Percentiles rank a stretch among this genome's conserved stretches.
phyloP scores from a whole-genome alignment of 23 tunicate genomes.

The Styela clava region DNA sequence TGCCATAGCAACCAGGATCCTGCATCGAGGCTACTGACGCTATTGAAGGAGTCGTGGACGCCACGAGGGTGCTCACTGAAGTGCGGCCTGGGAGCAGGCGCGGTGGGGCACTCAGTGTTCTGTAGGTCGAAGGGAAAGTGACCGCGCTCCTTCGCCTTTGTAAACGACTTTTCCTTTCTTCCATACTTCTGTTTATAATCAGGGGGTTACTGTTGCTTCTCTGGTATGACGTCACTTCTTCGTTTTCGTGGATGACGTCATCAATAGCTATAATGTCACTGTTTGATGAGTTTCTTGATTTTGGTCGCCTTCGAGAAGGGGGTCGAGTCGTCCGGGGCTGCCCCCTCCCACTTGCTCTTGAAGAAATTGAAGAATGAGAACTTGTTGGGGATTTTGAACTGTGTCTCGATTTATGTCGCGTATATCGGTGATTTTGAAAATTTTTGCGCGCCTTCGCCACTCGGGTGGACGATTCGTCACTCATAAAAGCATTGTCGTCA shows the following conservation, averaged over 20 bases:
- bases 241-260: slow-evolving; percentile 20
- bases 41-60: slow-evolving; percentile 7
- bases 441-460: not conserved
- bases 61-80: not conserved
- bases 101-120: slow-evolving; percentile 30
- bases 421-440: not conserved
- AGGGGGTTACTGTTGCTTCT: slow-evolving; percentile 12
- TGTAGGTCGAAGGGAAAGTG: slow-evolving; percentile 86
- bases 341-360: not conserved
- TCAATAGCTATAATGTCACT: not conserved
- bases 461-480: slow-evolving; percentile 3
- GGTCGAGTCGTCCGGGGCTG: not conserved
- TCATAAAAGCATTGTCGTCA: slow-evolving; percentile 23
- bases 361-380: not conserved
- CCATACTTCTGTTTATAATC: not conserved
- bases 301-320: not conserved
- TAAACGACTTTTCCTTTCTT: slow-evolving; percentile 38
- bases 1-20: slow-evolving; percentile 28
- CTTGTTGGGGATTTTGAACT: not conserved
- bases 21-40: slow-evolving; percentile 32
- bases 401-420: not conserved
- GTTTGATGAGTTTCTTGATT: not conserved
- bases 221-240: slow-evolving; percentile 5
- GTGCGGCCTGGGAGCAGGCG: not conserved
- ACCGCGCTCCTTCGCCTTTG: slow-evolving; percentile 91